Conservation (phyloP, 1,140 invertebrate genomes). For the Polypedilum pembai region DNA sequence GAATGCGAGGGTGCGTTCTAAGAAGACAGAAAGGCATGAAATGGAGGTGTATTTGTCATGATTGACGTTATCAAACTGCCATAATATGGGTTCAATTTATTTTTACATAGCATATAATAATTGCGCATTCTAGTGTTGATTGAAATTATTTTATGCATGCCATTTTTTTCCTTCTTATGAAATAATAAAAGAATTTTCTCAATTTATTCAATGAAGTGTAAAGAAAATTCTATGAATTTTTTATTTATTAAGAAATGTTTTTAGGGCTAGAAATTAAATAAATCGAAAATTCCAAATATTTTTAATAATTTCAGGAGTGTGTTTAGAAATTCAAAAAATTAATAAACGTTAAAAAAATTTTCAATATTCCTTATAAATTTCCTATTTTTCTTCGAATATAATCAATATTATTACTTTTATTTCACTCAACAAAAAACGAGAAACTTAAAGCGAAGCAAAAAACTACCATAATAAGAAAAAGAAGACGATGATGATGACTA, state of each 20-base stretch:
- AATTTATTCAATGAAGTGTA: neutral
- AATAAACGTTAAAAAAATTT: no score
- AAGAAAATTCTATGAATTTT: neutral
- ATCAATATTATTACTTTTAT: no score
- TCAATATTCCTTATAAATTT: slow-evolving; percentile 29
- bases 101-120: neutral
- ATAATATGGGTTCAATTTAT: slow-evolving; percentile 7
- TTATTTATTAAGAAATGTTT: no score
- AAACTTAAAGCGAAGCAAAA: no score
- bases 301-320: no score
- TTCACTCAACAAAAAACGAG: no score
- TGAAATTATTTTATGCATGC: no score
- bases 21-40: neutral
- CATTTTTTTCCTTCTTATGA: no score
- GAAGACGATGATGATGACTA: neutral
- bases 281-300: no score
- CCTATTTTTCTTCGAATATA: neutral
- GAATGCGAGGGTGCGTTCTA: neutral
- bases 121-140: no score
- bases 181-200: neutral
- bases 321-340: no score
- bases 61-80: slow-evolving; percentile 6
- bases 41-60: neutral
- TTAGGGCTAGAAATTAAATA: no score
- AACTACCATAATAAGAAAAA: neutral